A percentile compares a stretch with the other conserved stretches of the same genome.
phyloP scores from a whole-genome alignment of 2,888 invertebrate genomes.

The Kryphioiulus occultus region DNA sequence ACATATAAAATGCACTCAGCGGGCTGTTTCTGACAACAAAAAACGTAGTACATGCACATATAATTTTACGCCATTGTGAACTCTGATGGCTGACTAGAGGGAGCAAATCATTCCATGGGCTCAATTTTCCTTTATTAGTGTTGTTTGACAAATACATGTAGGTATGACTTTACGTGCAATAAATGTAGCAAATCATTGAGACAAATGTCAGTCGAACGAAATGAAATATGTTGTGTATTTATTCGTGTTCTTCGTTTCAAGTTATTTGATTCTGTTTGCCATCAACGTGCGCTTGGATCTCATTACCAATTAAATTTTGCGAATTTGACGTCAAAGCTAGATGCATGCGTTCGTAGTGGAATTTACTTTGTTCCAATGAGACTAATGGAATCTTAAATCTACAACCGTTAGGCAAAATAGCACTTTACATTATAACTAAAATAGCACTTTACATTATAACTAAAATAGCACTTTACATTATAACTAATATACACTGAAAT shows the following conservation, averaged over 20 bases:
- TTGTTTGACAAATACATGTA: background rate
- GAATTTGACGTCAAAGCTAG: background rate
- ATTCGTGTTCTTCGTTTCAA: background rate
- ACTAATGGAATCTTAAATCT: background rate
- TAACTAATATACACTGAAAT: background rate
- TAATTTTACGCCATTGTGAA: too few species aligned
- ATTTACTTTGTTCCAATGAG: too few species aligned
- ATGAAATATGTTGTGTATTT: background rate
- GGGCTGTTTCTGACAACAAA: too few species aligned
- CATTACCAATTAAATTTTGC: background rate
- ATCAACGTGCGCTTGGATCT: background rate
- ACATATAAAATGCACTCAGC: too few species aligned
- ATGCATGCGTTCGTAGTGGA: too few species aligned
- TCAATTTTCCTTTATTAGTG: background rate
- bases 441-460: background rate
- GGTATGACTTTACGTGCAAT: background rate
- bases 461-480: background rate
- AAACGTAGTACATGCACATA: too few species aligned
- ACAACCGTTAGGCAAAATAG: background rate
- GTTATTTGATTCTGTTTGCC: background rate
- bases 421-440: background rate
- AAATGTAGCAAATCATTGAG: background rate
- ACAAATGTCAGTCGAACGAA: background rate
- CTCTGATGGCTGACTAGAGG: too few species aligned
- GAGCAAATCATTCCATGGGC: background rate